Percentiles rank a stretch among this genome's conserved stretches.
Evolutionary conservation across 1,140 invertebrate species (phyloP).

Genomic region (Neoseiulus cucumeris): DNA sequence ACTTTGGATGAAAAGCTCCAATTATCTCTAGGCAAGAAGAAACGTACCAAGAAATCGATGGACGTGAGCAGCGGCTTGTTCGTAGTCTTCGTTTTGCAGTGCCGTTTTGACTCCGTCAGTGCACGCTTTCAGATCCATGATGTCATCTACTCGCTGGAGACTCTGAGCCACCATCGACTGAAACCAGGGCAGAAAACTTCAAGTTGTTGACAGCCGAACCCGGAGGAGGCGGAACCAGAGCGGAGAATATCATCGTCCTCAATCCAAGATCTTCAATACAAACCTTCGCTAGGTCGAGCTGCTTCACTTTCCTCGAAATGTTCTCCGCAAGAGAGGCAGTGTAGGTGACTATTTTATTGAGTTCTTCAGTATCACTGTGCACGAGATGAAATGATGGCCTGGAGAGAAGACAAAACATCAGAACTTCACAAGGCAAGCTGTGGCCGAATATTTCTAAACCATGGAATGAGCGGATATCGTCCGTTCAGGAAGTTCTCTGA

Average conservation of each 20-base stretch:
- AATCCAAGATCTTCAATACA: constrained; percentile 23
- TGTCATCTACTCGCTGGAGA: constrained; percentile 80
- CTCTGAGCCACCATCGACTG: constrained; percentile 54
- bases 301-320: constrained; percentile 85
- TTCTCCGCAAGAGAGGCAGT: constrained; percentile 75
- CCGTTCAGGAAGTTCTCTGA: no score
- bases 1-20: no score
- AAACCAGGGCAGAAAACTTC: no score
- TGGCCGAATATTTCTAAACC: no score
- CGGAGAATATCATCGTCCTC: no score
- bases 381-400: constrained; percentile 32
- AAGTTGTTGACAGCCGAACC: no score
- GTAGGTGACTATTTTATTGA: constrained; percentile 38
- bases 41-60: constrained; percentile 81
- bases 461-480: no score
- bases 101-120: constrained; percentile 84
- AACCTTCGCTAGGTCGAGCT: constrained; percentile 78
- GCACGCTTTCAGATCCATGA: constrained; percentile 84
- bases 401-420: background rate
- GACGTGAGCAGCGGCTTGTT: constrained; percentile 72
- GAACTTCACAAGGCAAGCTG: no score
- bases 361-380: constrained; percentile 45
- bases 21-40: no score
- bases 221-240: no score
- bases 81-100: constrained; percentile 50